A percentile compares a stretch with the other conserved stretches of the same genome.
These are phyloP conservation scores for Epiblema foenella DNA, from an alignment of 2,888 invertebrate species.

Conservation along the genomic window DNA sequence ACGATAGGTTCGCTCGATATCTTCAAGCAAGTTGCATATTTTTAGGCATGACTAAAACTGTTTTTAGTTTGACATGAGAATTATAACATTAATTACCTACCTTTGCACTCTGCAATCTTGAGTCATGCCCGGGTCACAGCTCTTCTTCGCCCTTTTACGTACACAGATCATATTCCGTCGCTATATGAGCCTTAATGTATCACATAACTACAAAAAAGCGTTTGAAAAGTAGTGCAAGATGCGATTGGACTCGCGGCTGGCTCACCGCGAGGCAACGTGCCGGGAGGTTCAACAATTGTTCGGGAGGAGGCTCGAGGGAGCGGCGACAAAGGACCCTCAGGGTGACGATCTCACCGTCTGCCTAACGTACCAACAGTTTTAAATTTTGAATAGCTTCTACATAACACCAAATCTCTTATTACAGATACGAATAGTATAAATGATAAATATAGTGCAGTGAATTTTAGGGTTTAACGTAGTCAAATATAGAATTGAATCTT, in stretches of 20 bases:
- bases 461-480: too few species aligned
- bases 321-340: constrained; percentile 74
- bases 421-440: not conserved
- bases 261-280: constrained; percentile 41
- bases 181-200: not conserved
- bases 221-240: constrained; percentile 24
- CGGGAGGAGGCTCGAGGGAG: constrained; percentile 56
- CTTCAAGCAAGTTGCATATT: too few species aligned
- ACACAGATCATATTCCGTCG: not conserved
- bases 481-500: too few species aligned
- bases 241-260: constrained; percentile 24
- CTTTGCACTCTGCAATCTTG: not conserved
- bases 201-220: constrained; percentile 20
- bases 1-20: not conserved
- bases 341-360: constrained; percentile 50
- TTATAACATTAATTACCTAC: not conserved
- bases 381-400: constrained; percentile 7
- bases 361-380: constrained; percentile 34
- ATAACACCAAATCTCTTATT: constrained; percentile 8
- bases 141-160: not conserved
- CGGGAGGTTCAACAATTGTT: constrained; percentile 65
- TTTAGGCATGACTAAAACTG: too few species aligned
- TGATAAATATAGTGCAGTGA: not conserved
- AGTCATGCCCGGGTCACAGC: not conserved
- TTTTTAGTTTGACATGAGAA: too few species aligned